Percentiles rank a stretch among this genome's conserved stretches.
These are phyloP conservation scores for Sarcophaga peregrina DNA, from an alignment of 1,140 invertebrate species.

Conservation along the genomic window DNA sequence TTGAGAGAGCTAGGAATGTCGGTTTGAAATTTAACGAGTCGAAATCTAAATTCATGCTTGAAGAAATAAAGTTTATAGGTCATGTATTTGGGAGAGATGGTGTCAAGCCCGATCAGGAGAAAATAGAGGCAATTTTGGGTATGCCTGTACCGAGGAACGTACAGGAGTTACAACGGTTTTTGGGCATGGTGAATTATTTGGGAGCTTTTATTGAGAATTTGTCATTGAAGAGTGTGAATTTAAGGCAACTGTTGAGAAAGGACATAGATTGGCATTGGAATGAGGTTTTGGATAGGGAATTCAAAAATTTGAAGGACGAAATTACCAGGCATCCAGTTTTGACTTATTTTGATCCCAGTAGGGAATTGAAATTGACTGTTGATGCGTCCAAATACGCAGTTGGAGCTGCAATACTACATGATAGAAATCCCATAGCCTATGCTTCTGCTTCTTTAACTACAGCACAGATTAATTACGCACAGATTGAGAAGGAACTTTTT, in stretches of 20 bases:
- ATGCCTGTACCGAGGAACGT: conserved; percentile 52
- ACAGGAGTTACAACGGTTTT: conserved; percentile 53
- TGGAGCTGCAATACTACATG: conserved; percentile 59
- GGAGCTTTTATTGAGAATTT: too few relatives aligned
- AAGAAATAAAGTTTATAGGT: conserved; percentile 59
- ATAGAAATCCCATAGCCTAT: conserved; percentile 56
- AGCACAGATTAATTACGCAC: conserved; percentile 64
- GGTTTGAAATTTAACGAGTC: conserved; percentile 36
- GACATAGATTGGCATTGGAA: conserved; percentile 17
- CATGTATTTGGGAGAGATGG: conserved; percentile 48
- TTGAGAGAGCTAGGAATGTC: conserved; percentile 48
- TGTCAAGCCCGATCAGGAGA: conserved; percentile 25
- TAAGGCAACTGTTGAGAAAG: conserved; percentile 14
- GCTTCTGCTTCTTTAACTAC: conserved; percentile 52
- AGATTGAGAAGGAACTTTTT: conserved; percentile 67
- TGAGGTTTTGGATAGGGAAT: conserved; percentile 8
- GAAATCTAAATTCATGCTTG: conserved; percentile 46
- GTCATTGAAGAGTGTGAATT: conserved; percentile 48
- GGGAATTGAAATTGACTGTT: conserved; percentile 52
- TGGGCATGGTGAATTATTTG: conserved; percentile 55
- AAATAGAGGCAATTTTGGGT: conserved; percentile 51
- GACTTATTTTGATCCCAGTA: conserved; percentile 54
- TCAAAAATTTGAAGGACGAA: conserved; percentile 51
- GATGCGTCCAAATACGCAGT: conserved; percentile 60
- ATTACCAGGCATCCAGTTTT: conserved; percentile 56